A percentile compares a stretch with the other conserved stretches of the same genome.
phyloP scores from a whole-genome alignment of 2,113 vertebrate genomes.

The Laticauda laticaudata region DNA sequence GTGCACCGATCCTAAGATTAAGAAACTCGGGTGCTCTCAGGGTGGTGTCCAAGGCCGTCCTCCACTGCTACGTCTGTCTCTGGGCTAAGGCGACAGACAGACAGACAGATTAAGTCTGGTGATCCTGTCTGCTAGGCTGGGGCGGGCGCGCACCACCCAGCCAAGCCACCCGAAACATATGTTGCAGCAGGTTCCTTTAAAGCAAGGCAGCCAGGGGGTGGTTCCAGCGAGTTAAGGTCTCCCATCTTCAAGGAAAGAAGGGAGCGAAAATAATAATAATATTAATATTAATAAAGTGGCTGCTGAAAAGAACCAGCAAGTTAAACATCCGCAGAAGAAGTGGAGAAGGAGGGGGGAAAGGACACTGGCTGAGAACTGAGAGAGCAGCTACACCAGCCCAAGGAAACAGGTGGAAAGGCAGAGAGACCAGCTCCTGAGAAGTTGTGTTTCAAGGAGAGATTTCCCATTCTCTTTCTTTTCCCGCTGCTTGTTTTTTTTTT shows the following conservation, averaged over 20 bases:
- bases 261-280: constrained; percentile 12
- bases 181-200: constrained; percentile 48
- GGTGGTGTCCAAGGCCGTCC: constrained; percentile 69
- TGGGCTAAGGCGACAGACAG: constrained; percentile 51
- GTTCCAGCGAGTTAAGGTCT: constrained; percentile 65
- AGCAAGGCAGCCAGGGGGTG: constrained; percentile 35
- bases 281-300: neutral
- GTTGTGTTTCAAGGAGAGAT: neutral
- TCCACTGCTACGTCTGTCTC: constrained; percentile 80
- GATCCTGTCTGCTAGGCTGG: constrained; percentile 46
- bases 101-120: constrained; percentile 66
- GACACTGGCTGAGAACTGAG: constrained; percentile 42
- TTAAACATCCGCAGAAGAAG: constrained; percentile 45
- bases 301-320: constrained; percentile 50
- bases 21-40: constrained; percentile 64
- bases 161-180: constrained; percentile 49
- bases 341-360: constrained; percentile 43
- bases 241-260: constrained; percentile 49
- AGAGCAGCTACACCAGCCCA: constrained; percentile 18
- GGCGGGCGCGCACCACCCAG: constrained; percentile 35
- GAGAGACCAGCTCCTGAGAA: constrained; percentile 15
- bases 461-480: neutral
- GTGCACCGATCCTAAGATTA: constrained; percentile 53
- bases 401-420: constrained; percentile 59
- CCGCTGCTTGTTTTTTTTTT: neutral